Evolutionary conservation across 2,888 invertebrate species (phyloP).

Genomic region (Timema cristinae): DNA sequence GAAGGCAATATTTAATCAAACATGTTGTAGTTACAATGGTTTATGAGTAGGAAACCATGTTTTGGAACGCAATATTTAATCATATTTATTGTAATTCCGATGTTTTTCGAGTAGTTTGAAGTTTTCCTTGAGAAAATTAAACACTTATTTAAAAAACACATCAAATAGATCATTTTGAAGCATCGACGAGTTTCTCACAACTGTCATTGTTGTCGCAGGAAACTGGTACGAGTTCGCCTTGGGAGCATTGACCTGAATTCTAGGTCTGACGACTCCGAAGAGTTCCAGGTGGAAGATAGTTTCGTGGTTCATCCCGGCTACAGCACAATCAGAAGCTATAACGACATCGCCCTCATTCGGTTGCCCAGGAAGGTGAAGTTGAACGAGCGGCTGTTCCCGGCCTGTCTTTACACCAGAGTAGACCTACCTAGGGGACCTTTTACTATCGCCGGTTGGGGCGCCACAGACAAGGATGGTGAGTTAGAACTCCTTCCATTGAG

Average conservation of each 20-base stretch:
- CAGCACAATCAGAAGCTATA: slow-evolving; percentile 29
- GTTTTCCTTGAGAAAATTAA: too few species aligned
- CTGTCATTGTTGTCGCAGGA: too few species aligned
- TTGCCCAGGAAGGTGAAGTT: slow-evolving; percentile 25
- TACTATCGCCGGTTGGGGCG: slow-evolving; percentile 28
- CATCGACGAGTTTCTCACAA: too few species aligned
- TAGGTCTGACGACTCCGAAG: neutral
- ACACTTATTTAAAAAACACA: too few species aligned
- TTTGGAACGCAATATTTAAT: too few species aligned
- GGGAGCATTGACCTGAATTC: slow-evolving; percentile 13
- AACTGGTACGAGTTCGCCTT: neutral
- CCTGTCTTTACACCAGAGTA: slow-evolving; percentile 25
- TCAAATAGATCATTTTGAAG: too few species aligned
- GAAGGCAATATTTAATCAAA: too few species aligned
- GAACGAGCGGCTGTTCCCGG: slow-evolving; percentile 23
- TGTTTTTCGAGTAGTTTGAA: too few species aligned
- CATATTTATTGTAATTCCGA: too few species aligned
- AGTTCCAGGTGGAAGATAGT: neutral
- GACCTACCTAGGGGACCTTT: slow-evolving; percentile 15
- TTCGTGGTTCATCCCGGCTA: slow-evolving; percentile 30
- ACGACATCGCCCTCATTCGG: slow-evolving; percentile 35
- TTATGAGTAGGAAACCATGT: too few species aligned
- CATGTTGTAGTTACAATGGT: too few species aligned
- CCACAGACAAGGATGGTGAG: slow-evolving; percentile 22
- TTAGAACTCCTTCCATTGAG: neutral